A percentile compares a stretch with the other conserved stretches of the same genome.
phyloP scores from a whole-genome alignment of 2,113 vertebrate species.

The Scophthalmus maximus region DNA sequence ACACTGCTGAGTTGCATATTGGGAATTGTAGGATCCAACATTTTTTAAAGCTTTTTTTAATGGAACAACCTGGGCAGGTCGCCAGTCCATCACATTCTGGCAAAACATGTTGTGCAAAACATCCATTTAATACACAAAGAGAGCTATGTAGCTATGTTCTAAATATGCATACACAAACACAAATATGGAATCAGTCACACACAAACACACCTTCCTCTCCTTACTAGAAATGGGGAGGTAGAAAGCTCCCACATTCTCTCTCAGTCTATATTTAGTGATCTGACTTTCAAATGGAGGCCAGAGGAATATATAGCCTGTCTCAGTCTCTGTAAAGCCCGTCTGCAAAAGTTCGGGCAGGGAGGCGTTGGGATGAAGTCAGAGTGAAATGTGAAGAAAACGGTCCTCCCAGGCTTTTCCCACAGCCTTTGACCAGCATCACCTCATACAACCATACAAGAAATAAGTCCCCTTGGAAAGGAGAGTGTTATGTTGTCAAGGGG shows the following conservation, averaged over 20 bases:
- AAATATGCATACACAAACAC: neutral
- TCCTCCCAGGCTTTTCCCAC: constrained; percentile 68
- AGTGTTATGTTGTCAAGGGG: constrained; percentile 48
- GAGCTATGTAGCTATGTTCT: too few relatives aligned
- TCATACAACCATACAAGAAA: constrained; percentile 51
- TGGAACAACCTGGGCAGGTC: too few relatives aligned
- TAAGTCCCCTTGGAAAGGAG: constrained; percentile 50
- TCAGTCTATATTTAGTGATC: constrained; percentile 69
- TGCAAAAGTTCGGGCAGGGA: constrained; percentile 31
- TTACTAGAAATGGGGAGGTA: constrained; percentile 35
- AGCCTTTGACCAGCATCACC: constrained; percentile 67
- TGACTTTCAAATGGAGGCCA: constrained; percentile 69
- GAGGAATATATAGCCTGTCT: constrained; percentile 64
- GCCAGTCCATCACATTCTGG: too few relatives aligned
- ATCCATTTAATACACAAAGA: too few relatives aligned
- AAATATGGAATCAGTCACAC: neutral
- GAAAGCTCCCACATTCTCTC: constrained; percentile 40
- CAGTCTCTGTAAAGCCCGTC: constrained; percentile 50
- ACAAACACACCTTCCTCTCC: constrained; percentile 32
- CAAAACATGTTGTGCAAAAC: too few relatives aligned
- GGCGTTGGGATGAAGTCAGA: constrained; percentile 48
- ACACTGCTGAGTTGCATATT: neutral
- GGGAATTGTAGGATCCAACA: neutral
- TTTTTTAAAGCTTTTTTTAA: too few relatives aligned
- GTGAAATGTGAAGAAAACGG: constrained; percentile 50